phyloP scores from a whole-genome alignment of 35 echinoderm and acorn worm genomes.

The Diadema setosum region DNA sequence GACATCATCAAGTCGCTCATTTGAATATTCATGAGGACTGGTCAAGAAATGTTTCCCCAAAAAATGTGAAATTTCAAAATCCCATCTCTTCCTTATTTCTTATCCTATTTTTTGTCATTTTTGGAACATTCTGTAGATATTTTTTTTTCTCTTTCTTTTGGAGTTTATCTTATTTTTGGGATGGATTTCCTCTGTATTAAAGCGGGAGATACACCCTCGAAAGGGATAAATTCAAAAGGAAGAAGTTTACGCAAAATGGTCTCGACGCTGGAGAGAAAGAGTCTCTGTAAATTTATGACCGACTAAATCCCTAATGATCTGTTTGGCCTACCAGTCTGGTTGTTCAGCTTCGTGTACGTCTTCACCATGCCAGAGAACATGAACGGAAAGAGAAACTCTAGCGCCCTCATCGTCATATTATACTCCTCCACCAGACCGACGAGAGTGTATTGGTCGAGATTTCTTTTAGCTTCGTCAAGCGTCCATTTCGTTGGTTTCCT shows the following conservation, averaged over 20 bases:
- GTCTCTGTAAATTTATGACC: no score
- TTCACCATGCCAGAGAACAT: not conserved
- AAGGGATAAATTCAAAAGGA: not conserved
- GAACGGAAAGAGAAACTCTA: not conserved
- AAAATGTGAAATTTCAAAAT: no score
- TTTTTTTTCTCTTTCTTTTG: no score
- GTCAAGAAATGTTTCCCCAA: no score
- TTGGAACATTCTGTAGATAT: no score
- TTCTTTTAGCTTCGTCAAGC: not conserved
- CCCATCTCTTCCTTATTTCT: no score
- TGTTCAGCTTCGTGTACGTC: not conserved
- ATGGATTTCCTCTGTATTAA: not conserved
- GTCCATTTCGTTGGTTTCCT: not conserved
- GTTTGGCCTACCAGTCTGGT: not conserved
- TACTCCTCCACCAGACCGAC: slow-evolving; percentile 1
- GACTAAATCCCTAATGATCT: no score
- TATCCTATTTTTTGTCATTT: no score
- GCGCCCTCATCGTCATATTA: not conserved
- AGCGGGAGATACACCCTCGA: not conserved
- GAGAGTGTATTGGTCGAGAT: not conserved
- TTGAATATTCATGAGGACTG: no score
- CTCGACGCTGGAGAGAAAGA: not conserved
- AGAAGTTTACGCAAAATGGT: not conserved
- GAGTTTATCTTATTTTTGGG: not conserved
- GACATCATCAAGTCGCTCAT: no score